These are phyloP conservation scores for Nansenia antarctica DNA, from an alignment of 2,113 vertebrate species.

Conservation along the genomic window DNA sequence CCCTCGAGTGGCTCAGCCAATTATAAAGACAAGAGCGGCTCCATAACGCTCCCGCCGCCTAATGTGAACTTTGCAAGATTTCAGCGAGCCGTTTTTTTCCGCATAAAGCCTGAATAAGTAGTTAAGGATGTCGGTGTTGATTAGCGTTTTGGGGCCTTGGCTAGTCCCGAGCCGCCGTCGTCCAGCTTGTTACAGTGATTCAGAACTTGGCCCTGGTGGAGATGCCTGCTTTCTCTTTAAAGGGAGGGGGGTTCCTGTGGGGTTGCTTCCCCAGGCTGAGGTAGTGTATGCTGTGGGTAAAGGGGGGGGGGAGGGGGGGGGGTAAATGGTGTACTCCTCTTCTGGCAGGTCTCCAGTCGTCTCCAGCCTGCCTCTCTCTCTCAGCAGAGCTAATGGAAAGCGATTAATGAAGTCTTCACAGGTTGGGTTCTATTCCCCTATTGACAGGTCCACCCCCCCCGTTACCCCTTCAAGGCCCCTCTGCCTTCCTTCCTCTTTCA, in stretches of 20 bases:
- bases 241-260: not conserved
- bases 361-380: too few species aligned
- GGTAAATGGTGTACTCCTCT: not conserved
- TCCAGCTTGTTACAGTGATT: too few species aligned
- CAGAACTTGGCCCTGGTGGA: not conserved
- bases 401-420: slow-evolving; percentile 39
- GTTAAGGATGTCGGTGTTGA: not conserved
- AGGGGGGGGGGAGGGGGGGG: slow-evolving; percentile 3
- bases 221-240: not conserved
- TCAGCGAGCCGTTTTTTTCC: slow-evolving; percentile 31
- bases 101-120: slow-evolving; percentile 24
- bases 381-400: slow-evolving; percentile 15
- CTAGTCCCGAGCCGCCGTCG: not conserved
- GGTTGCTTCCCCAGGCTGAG: not conserved
- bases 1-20: slow-evolving; percentile 15
- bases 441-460: not conserved
- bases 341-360: slow-evolving; percentile 18
- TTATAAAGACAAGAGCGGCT: slow-evolving; percentile 34
- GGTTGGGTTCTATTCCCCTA: not conserved
- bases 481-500: not conserved
- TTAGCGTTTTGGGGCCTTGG: slow-evolving; percentile 7
- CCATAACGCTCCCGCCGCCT: not conserved
- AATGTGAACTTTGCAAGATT: slow-evolving; percentile 13
- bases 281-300: slow-evolving; percentile 9
- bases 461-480: not conserved